Conservation (phyloP, 1,140 invertebrate genomes). For the Sycophila sp. region DNA sequence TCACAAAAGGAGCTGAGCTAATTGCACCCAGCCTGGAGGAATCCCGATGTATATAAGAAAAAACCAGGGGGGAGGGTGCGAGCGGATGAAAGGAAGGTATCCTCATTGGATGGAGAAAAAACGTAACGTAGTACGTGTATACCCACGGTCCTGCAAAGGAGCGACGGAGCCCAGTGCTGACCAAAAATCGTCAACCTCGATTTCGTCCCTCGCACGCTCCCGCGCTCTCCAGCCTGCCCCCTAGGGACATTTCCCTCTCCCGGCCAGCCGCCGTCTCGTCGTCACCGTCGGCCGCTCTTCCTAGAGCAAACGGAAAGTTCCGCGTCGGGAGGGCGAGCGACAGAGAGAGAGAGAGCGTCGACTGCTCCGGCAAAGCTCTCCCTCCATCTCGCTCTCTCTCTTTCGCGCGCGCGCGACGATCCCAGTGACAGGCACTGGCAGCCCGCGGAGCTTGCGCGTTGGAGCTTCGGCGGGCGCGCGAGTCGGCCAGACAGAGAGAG, state of each 20-base stretch:
- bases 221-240: neutral
- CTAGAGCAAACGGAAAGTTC: slow-evolving; percentile 17
- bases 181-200: neutral
- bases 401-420: neutral
- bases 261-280: neutral
- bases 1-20: too few species aligned
- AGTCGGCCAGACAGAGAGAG: too few species aligned
- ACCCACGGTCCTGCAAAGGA: too few species aligned
- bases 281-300: neutral
- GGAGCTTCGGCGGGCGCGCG: too few species aligned
- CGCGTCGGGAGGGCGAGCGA: slow-evolving; percentile 1
- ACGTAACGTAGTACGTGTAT: too few species aligned
- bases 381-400: neutral
- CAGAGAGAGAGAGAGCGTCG: neutral
- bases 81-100: too few species aligned
- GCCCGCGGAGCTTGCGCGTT: slow-evolving; percentile 5
- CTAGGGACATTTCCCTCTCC: neutral
- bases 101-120: too few species aligned
- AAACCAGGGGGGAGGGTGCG: too few species aligned
- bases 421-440: neutral
- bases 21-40: too few species aligned
- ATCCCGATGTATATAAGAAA: too few species aligned
- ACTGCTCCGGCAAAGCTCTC: neutral
- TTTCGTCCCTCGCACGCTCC: neutral
- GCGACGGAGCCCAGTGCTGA: too few species aligned